A percentile compares a stretch with the other conserved stretches of the same genome.
Evolutionary conservation across 2,797 vertebrate species (phyloP).

Genomic region (Meda fulgida): DNA sequence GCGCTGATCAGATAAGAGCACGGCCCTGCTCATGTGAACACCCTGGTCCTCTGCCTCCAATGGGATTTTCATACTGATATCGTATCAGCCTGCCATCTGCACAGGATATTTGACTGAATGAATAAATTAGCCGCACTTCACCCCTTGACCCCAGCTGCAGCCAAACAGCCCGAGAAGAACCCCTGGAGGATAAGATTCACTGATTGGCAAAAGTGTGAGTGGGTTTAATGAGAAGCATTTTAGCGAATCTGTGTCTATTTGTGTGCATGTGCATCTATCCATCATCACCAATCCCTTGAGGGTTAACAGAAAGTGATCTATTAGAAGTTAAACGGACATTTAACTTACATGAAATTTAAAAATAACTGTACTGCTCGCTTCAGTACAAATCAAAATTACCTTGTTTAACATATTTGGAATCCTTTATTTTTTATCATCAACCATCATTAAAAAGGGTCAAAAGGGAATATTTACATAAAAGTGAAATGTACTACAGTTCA

Average conservation of each 20-base stretch:
- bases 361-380: conserved; percentile 43
- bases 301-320: conserved; percentile 49
- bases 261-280: conserved; percentile 23
- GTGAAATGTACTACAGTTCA: background rate
- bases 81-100: conserved; percentile 83
- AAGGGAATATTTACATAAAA: background rate
- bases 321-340: conserved; percentile 45
- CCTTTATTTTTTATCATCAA: background rate
- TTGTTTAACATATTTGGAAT: background rate
- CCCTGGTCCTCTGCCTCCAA: conserved; percentile 52
- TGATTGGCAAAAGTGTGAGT: conserved; percentile 67
- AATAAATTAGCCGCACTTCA: conserved; percentile 87
- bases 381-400: background rate
- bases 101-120: conserved; percentile 86
- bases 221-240: conserved; percentile 68
- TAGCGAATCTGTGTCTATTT: conserved; percentile 47
- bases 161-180: conserved; percentile 70
- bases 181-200: conserved; percentile 72
- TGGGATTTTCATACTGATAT: conserved; percentile 74
- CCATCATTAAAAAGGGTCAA: background rate
- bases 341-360: conserved; percentile 48
- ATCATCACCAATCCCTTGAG: conserved; percentile 47
- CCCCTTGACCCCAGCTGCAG: conserved; percentile 73
- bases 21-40: conserved; percentile 68
- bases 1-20: conserved; percentile 74